Conservation (phyloP, 2,888 invertebrate genomes). For the Drosophila cognata region DNA sequence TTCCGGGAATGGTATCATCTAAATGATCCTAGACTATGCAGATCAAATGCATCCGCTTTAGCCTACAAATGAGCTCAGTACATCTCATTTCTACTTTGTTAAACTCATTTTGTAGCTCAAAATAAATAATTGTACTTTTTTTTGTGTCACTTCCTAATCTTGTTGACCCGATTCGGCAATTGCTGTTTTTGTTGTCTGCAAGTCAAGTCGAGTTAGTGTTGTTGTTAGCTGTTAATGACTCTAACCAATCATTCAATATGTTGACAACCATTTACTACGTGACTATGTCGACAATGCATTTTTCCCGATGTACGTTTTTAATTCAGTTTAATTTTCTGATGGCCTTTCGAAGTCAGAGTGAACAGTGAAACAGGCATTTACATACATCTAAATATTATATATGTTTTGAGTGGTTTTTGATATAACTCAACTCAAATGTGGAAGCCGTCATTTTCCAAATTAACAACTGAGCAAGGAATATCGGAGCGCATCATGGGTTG, state of each 20-base stretch:
- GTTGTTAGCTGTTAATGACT: background rate
- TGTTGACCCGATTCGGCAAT: constrained; percentile 10
- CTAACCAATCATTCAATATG: constrained; percentile 27
- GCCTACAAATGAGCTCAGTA: too few species aligned
- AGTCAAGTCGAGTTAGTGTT: background rate
- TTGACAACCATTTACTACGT: constrained; percentile 13
- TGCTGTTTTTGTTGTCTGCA: background rate
- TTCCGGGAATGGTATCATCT: background rate
- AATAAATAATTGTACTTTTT: background rate
- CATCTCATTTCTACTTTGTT: background rate
- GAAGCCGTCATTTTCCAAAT: constrained; percentile 10
- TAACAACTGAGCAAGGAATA: constrained; percentile 9
- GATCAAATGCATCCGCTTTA: background rate
- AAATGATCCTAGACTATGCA: background rate
- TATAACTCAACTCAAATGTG: background rate
- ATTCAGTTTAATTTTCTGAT: background rate
- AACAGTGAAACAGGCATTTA: background rate
- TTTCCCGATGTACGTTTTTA: background rate
- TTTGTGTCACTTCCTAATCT: constrained; percentile 21
- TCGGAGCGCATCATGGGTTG: constrained; percentile 5
- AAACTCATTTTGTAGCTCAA: background rate
- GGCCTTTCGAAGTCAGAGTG: background rate
- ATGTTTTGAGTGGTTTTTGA: background rate
- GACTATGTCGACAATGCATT: constrained; percentile 19
- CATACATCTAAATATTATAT: background rate